Evolutionary conservation across 2,113 vertebrate species (phyloP), one percentile per base, ranked within the genome.

Genomic region (Pterocles burchelli): DNA sequence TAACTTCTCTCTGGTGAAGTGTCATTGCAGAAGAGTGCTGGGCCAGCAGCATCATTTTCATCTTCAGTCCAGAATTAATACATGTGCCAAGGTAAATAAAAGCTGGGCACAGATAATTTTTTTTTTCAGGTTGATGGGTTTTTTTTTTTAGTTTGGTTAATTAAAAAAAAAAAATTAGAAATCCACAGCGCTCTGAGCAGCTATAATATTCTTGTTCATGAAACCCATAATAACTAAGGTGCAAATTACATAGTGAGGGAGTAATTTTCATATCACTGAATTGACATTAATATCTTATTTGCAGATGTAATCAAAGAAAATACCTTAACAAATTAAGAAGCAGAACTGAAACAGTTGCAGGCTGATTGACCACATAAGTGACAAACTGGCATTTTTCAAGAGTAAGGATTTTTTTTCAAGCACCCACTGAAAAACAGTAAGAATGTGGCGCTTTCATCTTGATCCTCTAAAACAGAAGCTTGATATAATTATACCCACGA

Each of bases 231-330:
- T 96, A 97, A 97, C 93, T 96, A 88, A 96, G 96, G 95, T 94
- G 96, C 89, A 95, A 97, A 97, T 97, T 97, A 95, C 95, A 95
- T 88, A 97, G 78, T 81, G 87, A 93, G 85, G 87, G 96, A 98
- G 96, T 96, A 94, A 97, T 98, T 97, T 97, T 97, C 95, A 20
- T 97, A 96, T 97, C 97, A 97, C 87, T 58, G 74, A 72, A 96
- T 90, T 97, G 97, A 97, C 96, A 97, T 97, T 97, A 97, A 97
- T 81, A 96, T 95, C 95, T 97, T 96, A 97, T 95, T 97, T 97
- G 96, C 96, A 97, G 94, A 96, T 97, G 97, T 95, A 98, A 97
- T 98, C 96, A 93, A 94, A 94, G 91, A 93, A 90, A 97, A 96
- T 94, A 92, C 88, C 77, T 94, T 96, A 94, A 81, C 79, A 88